Conservation (phyloP, 2,797 vertebrate genomes). For the Tiaroga cobitis region DNA sequence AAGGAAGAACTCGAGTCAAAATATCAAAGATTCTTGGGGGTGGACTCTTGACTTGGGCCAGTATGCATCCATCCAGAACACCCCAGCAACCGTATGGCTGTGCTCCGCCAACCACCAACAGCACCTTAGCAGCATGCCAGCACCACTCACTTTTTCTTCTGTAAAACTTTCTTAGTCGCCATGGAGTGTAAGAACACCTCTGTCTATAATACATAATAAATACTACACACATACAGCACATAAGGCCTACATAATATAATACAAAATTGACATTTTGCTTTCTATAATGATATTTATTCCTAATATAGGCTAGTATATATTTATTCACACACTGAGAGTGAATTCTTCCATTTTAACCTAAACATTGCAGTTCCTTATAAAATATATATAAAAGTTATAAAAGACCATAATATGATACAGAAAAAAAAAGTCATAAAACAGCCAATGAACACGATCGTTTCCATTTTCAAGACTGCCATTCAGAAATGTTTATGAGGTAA, state of each 20-base stretch:
- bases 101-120: neutral
- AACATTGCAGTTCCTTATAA: neutral
- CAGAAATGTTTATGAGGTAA: conserved; percentile 44
- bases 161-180: conserved; percentile 3
- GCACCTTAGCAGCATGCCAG: neutral
- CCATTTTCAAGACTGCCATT: neutral
- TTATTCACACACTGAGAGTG: too few relatives aligned
- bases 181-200: neutral
- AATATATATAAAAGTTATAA: too few relatives aligned
- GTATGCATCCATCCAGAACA: conserved; percentile 19
- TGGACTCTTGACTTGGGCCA: conserved; percentile 30
- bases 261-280: neutral
- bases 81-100: neutral
- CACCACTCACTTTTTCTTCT: conserved; percentile 12
- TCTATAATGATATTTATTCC: neutral
- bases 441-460: neutral
- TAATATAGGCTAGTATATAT: too few relatives aligned
- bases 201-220: conserved; percentile 12
- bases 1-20: conserved; percentile 8
- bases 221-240: neutral
- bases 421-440: too few relatives aligned
- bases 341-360: too few relatives aligned
- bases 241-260: neutral
- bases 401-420: neutral
- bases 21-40: conserved; percentile 20